Base-by-base conservation (phyloP, 2,888 invertebrate genomes). In the Apomyelois bistriatella region DNA sequence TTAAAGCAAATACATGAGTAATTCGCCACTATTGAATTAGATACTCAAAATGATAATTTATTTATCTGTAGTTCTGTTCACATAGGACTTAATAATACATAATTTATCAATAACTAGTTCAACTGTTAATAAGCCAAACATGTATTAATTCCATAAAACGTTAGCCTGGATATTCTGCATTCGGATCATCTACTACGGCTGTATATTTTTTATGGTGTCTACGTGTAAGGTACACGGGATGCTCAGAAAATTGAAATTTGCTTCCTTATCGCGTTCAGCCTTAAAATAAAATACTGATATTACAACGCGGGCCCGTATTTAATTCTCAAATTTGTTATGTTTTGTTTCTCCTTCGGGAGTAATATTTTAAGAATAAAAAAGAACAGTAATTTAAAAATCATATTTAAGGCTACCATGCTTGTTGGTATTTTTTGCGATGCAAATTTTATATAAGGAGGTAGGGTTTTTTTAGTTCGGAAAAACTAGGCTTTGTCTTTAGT, bases 221-320 rank as follows among this genome's bases (percentile, higher is more conserved):
- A 51, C 51, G 51, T 51, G 51, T 41, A 17, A 51, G 51, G 41
- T 51, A 17, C 51, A 35, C 49, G 35, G 37, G 41, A 36, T 42
- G 32, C 30, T 35, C 41, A 17, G 35, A 42, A 51, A 51, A 51
- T 51, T 51, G 51, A 51, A 51, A 42, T 51, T 41, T 35, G 35
- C 35, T 51, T 51, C 51, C 51, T 51, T 42, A 48, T 48, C 38
- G 37, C 48, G 48, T 38, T 48, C 37, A 48, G 28, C 38, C 46
- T 46, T 46, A 46, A 46, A 46, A 46, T 46, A 46, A 46, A 46
- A 46, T 46, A 46, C 46, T 35, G 46, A 46, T 46, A 46, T 46
- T 46, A 46, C 46, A 10, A 32, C 32, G 46, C 30, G 16, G 46
- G 13, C 32, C 32, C 46, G 46, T 32, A 32, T 46, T 46, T 46